Percentiles rank a stretch among this genome's conserved stretches.
These are phyloP conservation scores for Cataglyphis cursor DNA, from an alignment of 2,888 invertebrate genomes.

Conservation along the genomic window DNA sequence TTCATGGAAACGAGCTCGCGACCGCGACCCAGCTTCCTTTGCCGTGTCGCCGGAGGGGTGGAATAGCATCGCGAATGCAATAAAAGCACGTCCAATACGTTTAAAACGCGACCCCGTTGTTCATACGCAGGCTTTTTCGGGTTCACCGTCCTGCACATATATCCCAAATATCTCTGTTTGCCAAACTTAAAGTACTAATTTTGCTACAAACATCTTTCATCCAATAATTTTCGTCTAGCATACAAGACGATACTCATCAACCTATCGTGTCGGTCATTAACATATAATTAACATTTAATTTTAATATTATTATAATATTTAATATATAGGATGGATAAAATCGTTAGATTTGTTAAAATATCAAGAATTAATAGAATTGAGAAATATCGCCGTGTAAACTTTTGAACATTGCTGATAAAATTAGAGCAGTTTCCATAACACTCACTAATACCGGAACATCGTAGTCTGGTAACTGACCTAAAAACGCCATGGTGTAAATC, in stretches of 20 bases:
- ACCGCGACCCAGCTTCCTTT: conserved; percentile 39
- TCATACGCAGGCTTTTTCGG: neutral
- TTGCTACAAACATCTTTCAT: neutral
- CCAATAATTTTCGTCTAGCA: neutral
- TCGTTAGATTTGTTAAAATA: neutral
- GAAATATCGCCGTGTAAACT: neutral
- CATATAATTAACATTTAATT: conserved; percentile 4
- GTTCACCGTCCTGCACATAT: neutral
- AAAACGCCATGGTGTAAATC: conserved; percentile 65
- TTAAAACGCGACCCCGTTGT: conserved; percentile 56
- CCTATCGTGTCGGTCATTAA: neutral
- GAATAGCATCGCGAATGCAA: conserved; percentile 50
- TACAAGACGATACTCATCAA: no score
- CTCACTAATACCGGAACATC: conserved; percentile 58
- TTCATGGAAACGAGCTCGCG: conserved; percentile 61
- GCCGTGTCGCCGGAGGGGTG: conserved; percentile 36
- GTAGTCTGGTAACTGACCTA: conserved; percentile 60
- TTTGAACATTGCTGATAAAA: conserved; percentile 37
- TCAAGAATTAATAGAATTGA: conserved; percentile 3
- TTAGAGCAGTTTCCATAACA: conserved; percentile 67
- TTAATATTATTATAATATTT: neutral
- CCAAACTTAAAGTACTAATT: neutral
- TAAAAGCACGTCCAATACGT: conserved; percentile 63
- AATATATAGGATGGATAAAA: neutral
- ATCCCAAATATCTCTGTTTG: neutral